phyloP scores from a whole-genome alignment of 2,888 invertebrate species.

The Lampropteryx suffumata region DNA sequence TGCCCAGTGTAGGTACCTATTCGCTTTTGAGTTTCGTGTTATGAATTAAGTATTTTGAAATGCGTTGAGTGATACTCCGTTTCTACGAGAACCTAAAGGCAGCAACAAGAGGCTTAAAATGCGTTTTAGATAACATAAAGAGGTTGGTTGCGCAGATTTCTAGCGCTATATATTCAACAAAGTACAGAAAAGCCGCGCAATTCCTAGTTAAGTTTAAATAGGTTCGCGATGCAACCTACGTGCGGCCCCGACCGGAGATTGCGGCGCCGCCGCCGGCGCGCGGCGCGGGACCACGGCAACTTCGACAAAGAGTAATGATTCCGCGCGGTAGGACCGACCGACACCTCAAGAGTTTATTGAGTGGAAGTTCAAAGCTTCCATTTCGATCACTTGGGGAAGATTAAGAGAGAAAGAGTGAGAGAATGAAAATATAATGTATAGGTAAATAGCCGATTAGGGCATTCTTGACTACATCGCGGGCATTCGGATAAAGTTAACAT shows the following conservation, averaged over 20 bases:
- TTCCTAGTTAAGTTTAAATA: slow-evolving; percentile 64
- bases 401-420: too few species aligned
- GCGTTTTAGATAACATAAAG: not conserved
- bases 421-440: slow-evolving; percentile 59
- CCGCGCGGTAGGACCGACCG: slow-evolving; percentile 29
- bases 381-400: not conserved
- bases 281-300: slow-evolving; percentile 48
- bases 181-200: slow-evolving; percentile 33
- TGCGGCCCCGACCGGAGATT: slow-evolving; percentile 53
- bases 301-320: slow-evolving; percentile 67
- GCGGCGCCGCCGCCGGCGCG: too few species aligned
- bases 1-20: too few species aligned
- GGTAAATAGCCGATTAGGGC: slow-evolving; percentile 75
- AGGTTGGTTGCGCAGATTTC: slow-evolving; percentile 4
- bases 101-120: slow-evolving; percentile 11
- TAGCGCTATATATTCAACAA: slow-evolving; percentile 20
- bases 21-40: too few species aligned
- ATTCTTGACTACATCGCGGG: slow-evolving; percentile 73
- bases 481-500: slow-evolving; percentile 75
- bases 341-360: slow-evolving; percentile 32
- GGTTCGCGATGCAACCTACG: slow-evolving; percentile 50
- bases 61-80: too few species aligned
- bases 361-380: not conserved
- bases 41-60: too few species aligned
- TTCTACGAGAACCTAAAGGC: too few species aligned